Evolutionary conservation across 1,140 invertebrate species (phyloP), one percentile per base, ranked within the genome.

Genomic region (Centruroides sculpturatus): DNA sequence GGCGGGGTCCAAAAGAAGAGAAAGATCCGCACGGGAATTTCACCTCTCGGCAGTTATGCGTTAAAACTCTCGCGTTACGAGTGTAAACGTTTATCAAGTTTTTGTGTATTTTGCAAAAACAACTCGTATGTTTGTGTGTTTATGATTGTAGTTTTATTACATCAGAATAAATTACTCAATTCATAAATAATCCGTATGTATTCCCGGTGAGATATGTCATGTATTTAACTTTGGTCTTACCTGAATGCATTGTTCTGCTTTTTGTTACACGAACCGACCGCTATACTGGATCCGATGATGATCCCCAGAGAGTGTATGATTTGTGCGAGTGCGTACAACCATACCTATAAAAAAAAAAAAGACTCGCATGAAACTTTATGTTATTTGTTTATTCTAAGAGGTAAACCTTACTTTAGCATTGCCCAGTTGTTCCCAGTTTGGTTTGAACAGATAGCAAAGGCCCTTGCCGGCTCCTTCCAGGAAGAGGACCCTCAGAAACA

Each of bases 231-330:
- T 12, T 12, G 36, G 5, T 56, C 66, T 67, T 67, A 77, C 75
- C 71, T 82, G 34, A 93, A 76, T 62, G 93, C 86, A 67, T 89
- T 89, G 70, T 94, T 94, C 69, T 88, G 84, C 71, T 92, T 91
- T 71, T 85, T 85, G 74, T 94, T 95, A 76, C 94, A 95, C 69
- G 89, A 92, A n/a, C 89, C 86, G 72, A 93, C 93, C 68, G 89
- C 90, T 69, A 95, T 92, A 79, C 94, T 87, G 5, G 89, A 90
- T 23, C 92, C 92, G 68, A 92, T 90, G 1, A 88, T 87, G 47
- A 92, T 87, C 58, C 89, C 88, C 61, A 94, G 83, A 0, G 91
- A 92, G 76, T 92, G 92, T 73, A 95, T 92, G 65, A 90, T 91
- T 76, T 95, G 91, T 7, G 87, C 87, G 7, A 87, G 86, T 10